Base-by-base conservation (phyloP, 2,113 vertebrate species). In the Catharus fuscescens region DNA sequence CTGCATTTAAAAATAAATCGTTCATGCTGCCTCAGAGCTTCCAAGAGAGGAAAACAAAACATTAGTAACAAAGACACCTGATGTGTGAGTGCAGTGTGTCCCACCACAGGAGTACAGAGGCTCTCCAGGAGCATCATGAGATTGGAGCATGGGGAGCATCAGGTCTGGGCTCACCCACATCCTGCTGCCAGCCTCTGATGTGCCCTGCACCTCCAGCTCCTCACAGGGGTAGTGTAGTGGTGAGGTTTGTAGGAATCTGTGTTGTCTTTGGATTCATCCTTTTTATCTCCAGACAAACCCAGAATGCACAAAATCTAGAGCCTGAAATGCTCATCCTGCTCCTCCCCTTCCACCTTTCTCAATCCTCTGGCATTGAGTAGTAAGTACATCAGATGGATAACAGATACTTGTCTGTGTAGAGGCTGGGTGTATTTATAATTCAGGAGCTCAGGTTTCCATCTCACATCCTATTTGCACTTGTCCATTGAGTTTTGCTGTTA, bases 221-320 rank as follows among this genome's bases (percentile, higher is more conserved):
- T 48, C 4, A 2, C 48, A 47, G 44, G 9, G 6, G 9, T 9
- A 20, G 11, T 1, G 4, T 2, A 54, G 24, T 4, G 2, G 12
- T 1, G 3, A 76, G 56, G n/a, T 59, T 74, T n/a, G 20, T 12
- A 85, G 47, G 53, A 48, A 7, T 24, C 53, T n/a, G 14, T 1
- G 2, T 23, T 6, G 1, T 42, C 74, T 93, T 71, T 54, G 42
- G 8, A 23, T 56, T 72, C 17, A 16, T 50, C 26, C 24, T 67
- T 67, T 86, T 76, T 34, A 32, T 44, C 52, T 73, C 29, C 78
- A 69, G 38, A 29, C 9, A 42, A 84, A 52, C 64, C 6, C 67
- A 38, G 34, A 80, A 57, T 1, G n/a, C 53, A 26, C 34, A 47
- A 54, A 69, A 77, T n/a, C 44, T 60, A 31, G 16, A 70, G 48